Evolutionary conservation across 2,888 invertebrate species (phyloP), one percentile per base, ranked within the genome.

Genomic region (Lissonota sp.): DNA sequence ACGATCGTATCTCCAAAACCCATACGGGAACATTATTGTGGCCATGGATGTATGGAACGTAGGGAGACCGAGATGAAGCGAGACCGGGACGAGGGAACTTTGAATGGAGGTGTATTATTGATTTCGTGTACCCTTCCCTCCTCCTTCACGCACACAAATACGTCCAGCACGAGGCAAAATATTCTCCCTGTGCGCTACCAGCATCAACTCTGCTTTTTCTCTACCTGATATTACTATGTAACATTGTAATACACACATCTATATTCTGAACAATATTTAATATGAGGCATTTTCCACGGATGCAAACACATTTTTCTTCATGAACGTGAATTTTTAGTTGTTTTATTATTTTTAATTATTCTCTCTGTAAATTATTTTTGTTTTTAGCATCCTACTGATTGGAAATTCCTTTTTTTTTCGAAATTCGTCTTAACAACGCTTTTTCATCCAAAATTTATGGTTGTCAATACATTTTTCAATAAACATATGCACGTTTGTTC

Each of bases 81-180:
- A 63, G 44, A 75, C 64, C 55, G 60, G 58, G 58, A 86, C 77
- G 71, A 67, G 49, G 72, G 73, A 83, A 87, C 86, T 87, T 86
- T 88, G 87, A 89, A 89, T 88, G 87, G 86, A 86, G 85, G 86
- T 88, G 87, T 90, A 86, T 90, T 90, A 90, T 90, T 90, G 90
- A 90, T 90, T 89, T 89, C 88, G 86, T 86, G 86, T 86, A 86
- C 85, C 26, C 26, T 26, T 26, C 26, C 26, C 26, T 26, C 26
- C 26, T 26, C 26, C 26, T 26, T 26, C 86, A 81, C 86, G 82
- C 81, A 73, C 86, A 80, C 86, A 81, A 79, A 83, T 16, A n/a
- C 58, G 64, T 42, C 12, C 66, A 70, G 67, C 67, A 77, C 69
- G 62, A 77, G 67, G 51, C 67, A 79, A 82, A 69, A 26, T 26